Conservation (phyloP, 2,797 vertebrate species). For the Myotis vivesi region DNA sequence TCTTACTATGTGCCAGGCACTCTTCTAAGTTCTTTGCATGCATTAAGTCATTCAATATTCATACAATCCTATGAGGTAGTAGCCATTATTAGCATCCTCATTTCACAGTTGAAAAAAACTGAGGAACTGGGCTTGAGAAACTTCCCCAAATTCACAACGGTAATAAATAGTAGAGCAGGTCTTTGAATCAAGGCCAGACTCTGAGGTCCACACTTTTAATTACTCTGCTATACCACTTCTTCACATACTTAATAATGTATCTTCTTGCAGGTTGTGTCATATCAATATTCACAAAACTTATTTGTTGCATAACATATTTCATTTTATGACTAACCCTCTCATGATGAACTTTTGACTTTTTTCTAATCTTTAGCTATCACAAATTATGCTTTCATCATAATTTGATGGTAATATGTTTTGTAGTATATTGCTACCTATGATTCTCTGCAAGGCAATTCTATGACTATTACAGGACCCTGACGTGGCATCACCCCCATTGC, state of each 20-base stretch:
- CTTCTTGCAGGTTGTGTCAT: neutral
- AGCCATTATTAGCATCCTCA: neutral
- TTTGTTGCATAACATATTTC: neutral
- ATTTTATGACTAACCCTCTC: neutral
- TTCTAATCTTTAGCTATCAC: neutral
- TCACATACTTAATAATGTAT: neutral
- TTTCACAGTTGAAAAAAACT: neutral
- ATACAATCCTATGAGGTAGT: neutral
- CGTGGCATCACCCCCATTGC: neutral
- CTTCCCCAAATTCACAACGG: neutral
- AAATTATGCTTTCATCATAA: neutral
- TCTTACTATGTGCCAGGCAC: neutral
- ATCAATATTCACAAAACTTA: neutral
- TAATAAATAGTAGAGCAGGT: neutral
- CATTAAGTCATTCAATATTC: neutral
- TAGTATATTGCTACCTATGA: neutral
- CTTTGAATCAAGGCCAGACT: neutral
- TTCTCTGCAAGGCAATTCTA: neutral
- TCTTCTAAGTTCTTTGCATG: neutral
- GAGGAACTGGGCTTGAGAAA: neutral
- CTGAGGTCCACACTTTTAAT: neutral
- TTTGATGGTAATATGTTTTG: neutral
- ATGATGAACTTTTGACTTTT: neutral
- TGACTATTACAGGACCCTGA: neutral
- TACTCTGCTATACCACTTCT: neutral